phyloP scores from a whole-genome alignment of 2,888 invertebrate species.

The Chydorus sphaericus region DNA sequence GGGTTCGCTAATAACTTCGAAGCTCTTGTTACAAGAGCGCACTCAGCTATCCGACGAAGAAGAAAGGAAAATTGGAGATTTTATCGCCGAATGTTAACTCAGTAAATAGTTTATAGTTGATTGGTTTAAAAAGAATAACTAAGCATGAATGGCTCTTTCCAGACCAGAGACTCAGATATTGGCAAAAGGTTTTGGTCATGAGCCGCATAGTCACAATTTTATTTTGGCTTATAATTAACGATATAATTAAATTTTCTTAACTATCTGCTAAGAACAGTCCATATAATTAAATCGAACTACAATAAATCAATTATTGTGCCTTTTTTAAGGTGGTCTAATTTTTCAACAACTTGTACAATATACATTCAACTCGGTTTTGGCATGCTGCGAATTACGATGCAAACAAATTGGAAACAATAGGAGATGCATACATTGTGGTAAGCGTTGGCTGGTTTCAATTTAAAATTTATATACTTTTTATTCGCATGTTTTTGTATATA shows the following conservation, averaged over 20 bases:
- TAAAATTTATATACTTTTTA: too few relatives aligned
- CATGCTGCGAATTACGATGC: conserved; percentile 93
- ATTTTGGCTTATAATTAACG: too few relatives aligned
- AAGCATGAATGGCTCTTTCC: conserved; percentile 24
- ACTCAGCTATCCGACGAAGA: conserved; percentile 79
- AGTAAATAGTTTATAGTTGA: conserved; percentile 35
- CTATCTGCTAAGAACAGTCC: conserved; percentile 92
- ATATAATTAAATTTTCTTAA: conserved; percentile 90
- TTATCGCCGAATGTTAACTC: conserved; percentile 83
- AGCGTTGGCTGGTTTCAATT: too few relatives aligned
- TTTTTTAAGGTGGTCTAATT: conserved; percentile 91
- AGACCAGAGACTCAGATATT: conserved; percentile 76
- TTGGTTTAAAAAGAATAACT: neutral
- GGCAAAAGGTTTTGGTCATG: conserved; percentile 74
- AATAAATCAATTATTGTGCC: too few relatives aligned
- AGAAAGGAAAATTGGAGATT: conserved; percentile 87
- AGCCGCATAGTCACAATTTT: conserved; percentile 92
- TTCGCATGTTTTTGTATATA: too few relatives aligned
- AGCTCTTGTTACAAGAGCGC: conserved; percentile 86
- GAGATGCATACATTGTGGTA: too few relatives aligned
- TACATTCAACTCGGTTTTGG: conserved; percentile 93
- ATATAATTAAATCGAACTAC: too few relatives aligned
- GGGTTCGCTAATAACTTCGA: conserved; percentile 89
- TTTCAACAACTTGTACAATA: conserved; percentile 91
- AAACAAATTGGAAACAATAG: conserved; percentile 93